Evolutionary conservation across 1,140 invertebrate genomes (phyloP), one percentile per base, ranked within the genome.

Genomic region (Drosophila asahinai): DNA sequence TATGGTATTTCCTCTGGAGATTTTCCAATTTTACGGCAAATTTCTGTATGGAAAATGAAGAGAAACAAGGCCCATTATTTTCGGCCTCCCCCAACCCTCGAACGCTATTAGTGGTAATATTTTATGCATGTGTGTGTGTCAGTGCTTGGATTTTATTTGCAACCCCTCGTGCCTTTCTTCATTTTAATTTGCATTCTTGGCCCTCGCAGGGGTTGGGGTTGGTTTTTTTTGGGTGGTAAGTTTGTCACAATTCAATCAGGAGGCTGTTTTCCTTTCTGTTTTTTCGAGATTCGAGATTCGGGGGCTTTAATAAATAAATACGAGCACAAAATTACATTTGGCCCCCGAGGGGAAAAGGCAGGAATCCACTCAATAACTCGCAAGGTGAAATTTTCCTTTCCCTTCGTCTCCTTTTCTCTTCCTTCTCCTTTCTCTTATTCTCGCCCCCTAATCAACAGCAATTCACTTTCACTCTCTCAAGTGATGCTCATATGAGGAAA

Each of bases 161-260:
- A 33, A 49, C 45, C 38, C 30, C 45, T 54, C 27, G 57, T 52
- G 67, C 64, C 59, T 55, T 55, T 68, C 49, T 62, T 81, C 42
- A 63, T 82, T 89, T 89, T 90, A 89, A 90, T 90, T 84, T 86
- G 75, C 78, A 89, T 86, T 86, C 79, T 80, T 81, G 38, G 74
- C 48, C 74, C 55, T 58, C 19, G 40, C 58, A 57, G 49, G 68
- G 27, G 36, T 57, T 30, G 51, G 33, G 57, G 49, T 62, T 14
- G 43, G 19, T 11, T 33, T 61, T 61, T 40, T 22, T 60, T 27
- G 66, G 47, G 43, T 66, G 52, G 54, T 27, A 76, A 82, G 66
- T 80, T 80, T 91, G 86, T 89, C 86, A 89, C 81, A 90, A 89
- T 89, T 89, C 86, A 89, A 89, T 89, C 86, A 82, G 75, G 49